Evolutionary conservation across 1,140 invertebrate species (phyloP).

Genomic region (Neuroterus valhalla): DNA sequence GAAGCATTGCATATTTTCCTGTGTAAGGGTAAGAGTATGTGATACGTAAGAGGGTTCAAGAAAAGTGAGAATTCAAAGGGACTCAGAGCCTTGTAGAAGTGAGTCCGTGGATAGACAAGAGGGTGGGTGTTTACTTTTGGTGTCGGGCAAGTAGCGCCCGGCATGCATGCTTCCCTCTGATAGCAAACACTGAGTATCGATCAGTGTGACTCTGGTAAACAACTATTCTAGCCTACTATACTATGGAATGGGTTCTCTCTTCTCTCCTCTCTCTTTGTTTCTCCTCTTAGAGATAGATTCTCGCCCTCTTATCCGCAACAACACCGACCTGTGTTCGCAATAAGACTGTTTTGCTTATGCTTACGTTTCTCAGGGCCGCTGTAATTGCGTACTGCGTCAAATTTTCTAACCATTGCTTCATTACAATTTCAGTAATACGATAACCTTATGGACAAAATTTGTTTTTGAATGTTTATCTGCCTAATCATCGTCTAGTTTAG

Average conservation of each 20-base stretch:
- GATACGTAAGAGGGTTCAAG: constrained; percentile 4
- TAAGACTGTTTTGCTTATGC: constrained; percentile 59
- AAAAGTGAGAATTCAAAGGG: constrained; percentile 27
- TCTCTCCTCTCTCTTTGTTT: constrained; percentile 42
- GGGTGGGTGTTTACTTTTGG: constrained; percentile 72
- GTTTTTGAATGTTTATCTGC: too few relatives aligned
- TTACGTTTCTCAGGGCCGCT: constrained; percentile 65
- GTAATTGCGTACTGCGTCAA: constrained; percentile 50
- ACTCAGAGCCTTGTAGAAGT: constrained; percentile 34
- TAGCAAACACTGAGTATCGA: constrained; percentile 74
- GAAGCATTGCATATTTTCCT: neutral
- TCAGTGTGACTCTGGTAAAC: constrained; percentile 75
- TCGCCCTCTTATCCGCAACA: constrained; percentile 60
- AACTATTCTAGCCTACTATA: constrained; percentile 72
- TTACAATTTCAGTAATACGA: neutral
- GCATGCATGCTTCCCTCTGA: constrained; percentile 72
- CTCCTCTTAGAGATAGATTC: constrained; percentile 40
- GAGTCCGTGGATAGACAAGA: constrained; percentile 29
- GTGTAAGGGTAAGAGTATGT: neutral
- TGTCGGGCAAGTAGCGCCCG: constrained; percentile 72
- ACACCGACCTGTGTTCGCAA: constrained; percentile 63
- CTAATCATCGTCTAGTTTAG: too few relatives aligned
- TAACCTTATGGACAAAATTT: too few relatives aligned
- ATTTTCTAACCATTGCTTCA: constrained; percentile 47
- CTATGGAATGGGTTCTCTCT: constrained; percentile 57